Base-by-base conservation (phyloP, 2,113 vertebrate species). In the Larimichthys polyactis region DNA sequence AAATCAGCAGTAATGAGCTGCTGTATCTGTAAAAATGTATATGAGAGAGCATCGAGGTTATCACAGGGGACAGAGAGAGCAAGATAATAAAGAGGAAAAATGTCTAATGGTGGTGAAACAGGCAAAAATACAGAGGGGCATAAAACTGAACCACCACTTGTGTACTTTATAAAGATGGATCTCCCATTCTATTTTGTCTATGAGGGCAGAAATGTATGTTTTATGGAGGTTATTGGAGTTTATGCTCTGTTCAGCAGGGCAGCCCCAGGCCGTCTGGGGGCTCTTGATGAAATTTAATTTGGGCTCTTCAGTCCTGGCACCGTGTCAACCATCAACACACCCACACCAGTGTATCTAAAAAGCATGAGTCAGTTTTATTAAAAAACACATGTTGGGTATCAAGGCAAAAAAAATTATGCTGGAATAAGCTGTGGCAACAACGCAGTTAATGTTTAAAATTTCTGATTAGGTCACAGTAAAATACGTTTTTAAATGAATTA, bases 1-100 rank as follows among this genome's bases (percentile, higher is more conserved):
- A 85, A 36, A 91, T 70, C 43, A 70, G 77, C 80, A 29, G 71
- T 90, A 91, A 90, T 75, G 82, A 90, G 76, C 76, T 48, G 67
- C 40, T 3, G 2, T 81, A 85, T 87, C 71, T 60, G 54, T 66
- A 19, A 59, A 78, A 81, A 55, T 65, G 65, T 24, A 48, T 44
- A 54, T 22, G n/a, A 78, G 66, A 70, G 59, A 75, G 63, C 40
- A 79, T 63, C 1, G 12, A 3, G 59, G 72, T 87, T 81, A 77
- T 52, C 32, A 22, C 67, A 29, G 29, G 20, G 20, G 8, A 68
- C 2, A 24, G 49, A 32, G 52, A 85, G 32, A 64, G 29, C 19
- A 8, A 82, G 52, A 58, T 44, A 54, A 68, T 68, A 64, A 36
- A 69, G 8, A 20, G 15, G 63, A 10, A 24, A 0, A 14, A 71